Conservation (phyloP, 2,797 vertebrate genomes). For the Hippocampus kuda region DNA sequence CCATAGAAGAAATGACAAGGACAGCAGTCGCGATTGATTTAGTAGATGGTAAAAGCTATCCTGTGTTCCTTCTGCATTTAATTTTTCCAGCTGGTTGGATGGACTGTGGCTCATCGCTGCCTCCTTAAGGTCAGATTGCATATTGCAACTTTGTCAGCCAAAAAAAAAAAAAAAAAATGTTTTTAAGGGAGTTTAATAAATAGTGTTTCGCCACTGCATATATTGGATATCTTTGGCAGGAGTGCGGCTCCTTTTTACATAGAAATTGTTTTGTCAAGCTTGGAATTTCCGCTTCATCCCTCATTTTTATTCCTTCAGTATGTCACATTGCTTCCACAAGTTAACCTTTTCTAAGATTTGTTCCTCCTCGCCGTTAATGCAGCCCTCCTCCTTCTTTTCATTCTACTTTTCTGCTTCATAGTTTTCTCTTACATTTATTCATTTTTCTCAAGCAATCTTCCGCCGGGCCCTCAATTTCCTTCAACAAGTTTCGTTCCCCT, state of each 20-base stretch:
- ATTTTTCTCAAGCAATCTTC: slow-evolving; percentile 4
- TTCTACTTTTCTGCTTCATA: not conserved
- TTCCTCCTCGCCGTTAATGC: not conserved
- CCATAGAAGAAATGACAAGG: no score
- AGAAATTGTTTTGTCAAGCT: not conserved
- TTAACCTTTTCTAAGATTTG: slow-evolving; percentile 3
- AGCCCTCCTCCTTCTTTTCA: not conserved
- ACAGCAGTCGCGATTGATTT: no score
- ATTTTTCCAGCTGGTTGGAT: no score
- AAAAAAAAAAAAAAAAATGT: not conserved
- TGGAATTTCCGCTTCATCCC: not conserved
- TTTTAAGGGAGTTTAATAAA: not conserved
- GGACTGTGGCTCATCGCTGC: no score
- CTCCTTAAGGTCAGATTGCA: no score
- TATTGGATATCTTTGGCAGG: not conserved
- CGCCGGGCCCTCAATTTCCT: not conserved
- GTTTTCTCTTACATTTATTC: slow-evolving; percentile 7
- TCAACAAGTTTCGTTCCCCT: slow-evolving; percentile 2
- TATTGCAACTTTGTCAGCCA: no score
- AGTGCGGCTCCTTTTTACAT: not conserved
- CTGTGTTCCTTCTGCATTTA: no score
- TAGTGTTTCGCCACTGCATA: not conserved
- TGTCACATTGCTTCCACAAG: not conserved
- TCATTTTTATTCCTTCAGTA: not conserved
- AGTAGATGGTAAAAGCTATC: no score